These are phyloP conservation scores for Atlantisia rogersi DNA, from an alignment of 2,113 vertebrate genomes.

Conservation along the genomic window DNA sequence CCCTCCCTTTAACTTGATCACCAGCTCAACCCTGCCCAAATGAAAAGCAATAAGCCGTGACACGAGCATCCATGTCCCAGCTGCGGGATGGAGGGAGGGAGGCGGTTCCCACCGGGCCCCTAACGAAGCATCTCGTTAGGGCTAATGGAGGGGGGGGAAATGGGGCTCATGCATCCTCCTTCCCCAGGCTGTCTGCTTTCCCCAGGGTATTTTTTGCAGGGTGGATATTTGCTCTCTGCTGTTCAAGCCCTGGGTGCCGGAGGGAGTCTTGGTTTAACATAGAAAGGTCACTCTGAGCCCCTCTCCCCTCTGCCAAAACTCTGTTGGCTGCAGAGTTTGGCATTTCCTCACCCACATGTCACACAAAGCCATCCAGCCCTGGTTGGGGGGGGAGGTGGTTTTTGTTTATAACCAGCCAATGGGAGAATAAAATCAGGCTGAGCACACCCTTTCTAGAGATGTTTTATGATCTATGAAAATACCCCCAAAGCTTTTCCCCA, in stretches of 20 bases:
- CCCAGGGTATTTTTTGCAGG: accelerated
- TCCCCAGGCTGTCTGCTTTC: accelerated
- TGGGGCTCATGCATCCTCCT: background rate
- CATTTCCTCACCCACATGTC: background rate
- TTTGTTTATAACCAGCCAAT: background rate
- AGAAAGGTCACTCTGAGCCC: background rate
- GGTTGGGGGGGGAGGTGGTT: background rate
- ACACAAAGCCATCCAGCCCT: accelerated
- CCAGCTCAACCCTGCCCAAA: background rate
- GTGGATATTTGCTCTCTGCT: background rate
- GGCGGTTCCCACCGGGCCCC: background rate
- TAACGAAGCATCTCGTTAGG: background rate
- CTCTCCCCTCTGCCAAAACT: background rate
- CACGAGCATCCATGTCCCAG: background rate
- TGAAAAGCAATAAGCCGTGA: background rate
- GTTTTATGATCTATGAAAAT: background rate
- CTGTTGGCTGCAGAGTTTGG: background rate
- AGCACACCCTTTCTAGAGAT: background rate
- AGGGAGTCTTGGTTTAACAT: background rate
- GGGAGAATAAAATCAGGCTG: background rate
- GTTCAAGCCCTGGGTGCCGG: background rate
- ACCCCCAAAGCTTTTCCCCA: background rate
- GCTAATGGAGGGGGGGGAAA: accelerated
- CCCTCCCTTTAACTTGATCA: conserved; percentile 30
- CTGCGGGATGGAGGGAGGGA: accelerated